Evolutionary conservation across 1,140 invertebrate genomes (phyloP), one percentile per base, ranked within the genome.

Genomic region (Trissolcus basalis): DNA sequence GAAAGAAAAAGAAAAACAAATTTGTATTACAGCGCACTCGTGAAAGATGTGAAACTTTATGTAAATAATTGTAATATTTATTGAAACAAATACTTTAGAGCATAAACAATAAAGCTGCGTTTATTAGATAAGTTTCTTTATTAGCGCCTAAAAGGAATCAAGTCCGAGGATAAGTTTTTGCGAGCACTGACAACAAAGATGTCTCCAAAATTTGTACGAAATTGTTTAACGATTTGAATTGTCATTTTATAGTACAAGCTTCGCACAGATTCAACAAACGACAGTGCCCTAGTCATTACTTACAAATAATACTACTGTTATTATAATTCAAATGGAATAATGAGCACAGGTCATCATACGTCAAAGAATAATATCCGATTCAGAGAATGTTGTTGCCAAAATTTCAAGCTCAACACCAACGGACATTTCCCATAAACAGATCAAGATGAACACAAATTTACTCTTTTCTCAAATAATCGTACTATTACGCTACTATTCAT

Each of bases 31-130:
- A 27, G 6, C 6, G 19, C 19, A 27, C 6, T 56, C 41, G 67
- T 54, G 65, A 63, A 48, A 56, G 12, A 13, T 44, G 11, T 13
- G 43, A 33, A 49, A 41, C 54, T 74, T 72, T 75, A 60, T 88
- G 87, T 88, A 88, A 81, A 88, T 88, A 88, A 70, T 85, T 88
- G 86, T 88, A 88, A 87, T 86, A 87, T 88, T 87, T 88, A 88
- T 87, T 86, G 43, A 44, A 81, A 79, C 75, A 80, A 51, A 70
- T 56, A 72, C 72, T 64, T 68, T 81, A 84, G 77, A 64, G 67
- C 73, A 59, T 86, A 84, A 78, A 68, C 59, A 80, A 59, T 72
- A 81, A 58, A n/a, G n/a, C 76, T 78, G 76, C 76, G 79, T 81
- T 79, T 6, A 6, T 27, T 79, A 80, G 74, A 77, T 81, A 80